Base-by-base conservation (phyloP, 2,888 invertebrate species). In the Euplexia lucipara region DNA sequence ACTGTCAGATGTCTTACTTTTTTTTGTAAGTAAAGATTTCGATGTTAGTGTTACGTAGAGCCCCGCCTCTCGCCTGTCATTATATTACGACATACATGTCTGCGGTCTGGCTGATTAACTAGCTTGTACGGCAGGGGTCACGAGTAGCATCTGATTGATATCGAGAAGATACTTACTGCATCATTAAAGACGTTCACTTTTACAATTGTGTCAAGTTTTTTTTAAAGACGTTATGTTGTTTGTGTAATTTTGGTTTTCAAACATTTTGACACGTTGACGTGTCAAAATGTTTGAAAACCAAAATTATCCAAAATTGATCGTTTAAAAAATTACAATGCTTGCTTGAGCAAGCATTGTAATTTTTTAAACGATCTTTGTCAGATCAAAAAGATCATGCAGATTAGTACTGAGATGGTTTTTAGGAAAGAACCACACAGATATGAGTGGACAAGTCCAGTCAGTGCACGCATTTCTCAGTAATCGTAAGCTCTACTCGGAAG, bases 51-150 rank as follows among this genome's bases (percentile, higher is more conserved):
- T 67, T 78, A 78, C 77, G 77, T 78, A 60, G 62, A 59, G 75
- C 67, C 77, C 71, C 64, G 65, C 77, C 77, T 78, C 78, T 78
- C 47, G 62, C 22, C 42, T 53, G 67, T 78, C 60, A 71, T 45
- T 58, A 48, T 48, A 60, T 75, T 78, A 78, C 65, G 48, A 71
- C 65, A 77, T 68, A 53, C 45, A 52, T 26, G 62, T 60, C 52
- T 52, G 59, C 32, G 41, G 56, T 42, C 39, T 39, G 59, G 22
- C 22, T 71, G 49, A 78, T 75, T 67, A 75, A 68, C 44, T 71
- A 60, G 53, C 65, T 61, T 63, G 48, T 52, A 51, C 32, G 48
- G 63, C 58, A 35, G 74, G 48, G 75, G 78, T 77, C 75, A 78
- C 22, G 60, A 37, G 54, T 58, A 18, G 26, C 53, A 60, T 47